Conservation (phyloP, 2,797 vertebrate species). For the Sciurus vulgaris region DNA sequence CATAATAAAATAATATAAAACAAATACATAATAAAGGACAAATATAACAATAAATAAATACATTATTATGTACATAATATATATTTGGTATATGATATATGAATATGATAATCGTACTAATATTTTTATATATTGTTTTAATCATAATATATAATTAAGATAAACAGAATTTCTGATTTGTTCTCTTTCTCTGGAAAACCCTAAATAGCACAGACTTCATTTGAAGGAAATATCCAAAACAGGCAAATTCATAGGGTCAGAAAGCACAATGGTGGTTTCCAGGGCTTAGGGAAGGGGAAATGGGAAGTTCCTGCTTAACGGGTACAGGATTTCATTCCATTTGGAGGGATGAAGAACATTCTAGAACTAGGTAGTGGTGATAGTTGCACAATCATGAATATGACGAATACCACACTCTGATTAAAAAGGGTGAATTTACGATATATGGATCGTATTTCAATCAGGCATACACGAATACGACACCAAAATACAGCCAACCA, state of each 20-base stretch:
- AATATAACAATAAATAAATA: too few species aligned
- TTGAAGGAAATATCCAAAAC: neutral
- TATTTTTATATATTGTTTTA: too few species aligned
- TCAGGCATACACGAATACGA: neutral
- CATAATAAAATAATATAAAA: too few species aligned
- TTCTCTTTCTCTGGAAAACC: neutral
- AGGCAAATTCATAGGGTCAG: neutral
- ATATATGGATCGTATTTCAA: neutral
- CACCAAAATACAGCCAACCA: neutral
- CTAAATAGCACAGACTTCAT: neutral
- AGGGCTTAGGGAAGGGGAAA: too few species aligned
- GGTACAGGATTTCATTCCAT: neutral
- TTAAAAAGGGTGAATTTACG: neutral
- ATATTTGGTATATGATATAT: too few species aligned
- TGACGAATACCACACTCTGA: neutral
- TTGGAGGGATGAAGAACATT: neutral
- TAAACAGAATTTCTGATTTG: neutral
- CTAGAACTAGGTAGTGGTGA: neutral
- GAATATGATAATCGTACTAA: too few species aligned
- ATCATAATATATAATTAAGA: too few species aligned
- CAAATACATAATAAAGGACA: too few species aligned
- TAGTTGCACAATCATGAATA: neutral
- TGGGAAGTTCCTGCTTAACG: neutral
- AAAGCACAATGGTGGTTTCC: neutral
- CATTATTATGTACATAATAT: too few species aligned